phyloP scores from a whole-genome alignment of 2,797 vertebrate genomes.

The Hoplostethus atlanticus region DNA sequence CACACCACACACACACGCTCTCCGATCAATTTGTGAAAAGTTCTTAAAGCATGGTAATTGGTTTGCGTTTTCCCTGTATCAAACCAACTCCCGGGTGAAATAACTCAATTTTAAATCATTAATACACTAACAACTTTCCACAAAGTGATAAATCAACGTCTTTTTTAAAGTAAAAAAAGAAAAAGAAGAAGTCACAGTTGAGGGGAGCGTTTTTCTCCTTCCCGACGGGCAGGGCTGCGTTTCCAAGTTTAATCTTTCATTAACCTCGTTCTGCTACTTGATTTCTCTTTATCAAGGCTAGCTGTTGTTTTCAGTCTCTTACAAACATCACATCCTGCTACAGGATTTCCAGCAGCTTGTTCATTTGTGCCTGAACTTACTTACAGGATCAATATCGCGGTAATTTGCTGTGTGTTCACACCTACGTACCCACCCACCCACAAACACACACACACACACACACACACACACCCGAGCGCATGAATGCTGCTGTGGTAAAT shows the following conservation, averaged over 20 bases:
- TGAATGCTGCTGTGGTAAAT: conserved; percentile 20
- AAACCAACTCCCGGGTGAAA: conserved; percentile 30
- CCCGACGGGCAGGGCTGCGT: conserved; percentile 13
- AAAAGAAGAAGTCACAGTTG: conserved; percentile 13
- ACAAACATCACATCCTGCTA: conserved; percentile 28
- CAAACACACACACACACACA: neutral
- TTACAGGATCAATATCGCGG: conserved; percentile 22
- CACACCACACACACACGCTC: conserved; percentile 6
- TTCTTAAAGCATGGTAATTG: conserved; percentile 50
- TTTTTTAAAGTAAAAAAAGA: conserved; percentile 19
- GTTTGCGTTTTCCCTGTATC: conserved; percentile 30
- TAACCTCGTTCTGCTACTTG: conserved; percentile 24
- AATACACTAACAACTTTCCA: conserved; percentile 24
- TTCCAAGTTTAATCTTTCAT: conserved; percentile 32
- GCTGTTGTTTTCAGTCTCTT: neutral
- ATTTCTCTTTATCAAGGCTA: conserved; percentile 17
- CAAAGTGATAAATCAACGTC: conserved; percentile 38
- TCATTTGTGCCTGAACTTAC: conserved; percentile 27
- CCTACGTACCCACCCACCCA: neutral
- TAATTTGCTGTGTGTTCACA: neutral
- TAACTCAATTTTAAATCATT: conserved; percentile 41
- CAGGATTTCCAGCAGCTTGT: conserved; percentile 20
- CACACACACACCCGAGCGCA: neutral
- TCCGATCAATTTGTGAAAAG: conserved; percentile 15
- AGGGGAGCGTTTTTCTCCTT: neutral